phyloP scores from a whole-genome alignment of 2,113 vertebrate genomes.

The Mungos mungo region DNA sequence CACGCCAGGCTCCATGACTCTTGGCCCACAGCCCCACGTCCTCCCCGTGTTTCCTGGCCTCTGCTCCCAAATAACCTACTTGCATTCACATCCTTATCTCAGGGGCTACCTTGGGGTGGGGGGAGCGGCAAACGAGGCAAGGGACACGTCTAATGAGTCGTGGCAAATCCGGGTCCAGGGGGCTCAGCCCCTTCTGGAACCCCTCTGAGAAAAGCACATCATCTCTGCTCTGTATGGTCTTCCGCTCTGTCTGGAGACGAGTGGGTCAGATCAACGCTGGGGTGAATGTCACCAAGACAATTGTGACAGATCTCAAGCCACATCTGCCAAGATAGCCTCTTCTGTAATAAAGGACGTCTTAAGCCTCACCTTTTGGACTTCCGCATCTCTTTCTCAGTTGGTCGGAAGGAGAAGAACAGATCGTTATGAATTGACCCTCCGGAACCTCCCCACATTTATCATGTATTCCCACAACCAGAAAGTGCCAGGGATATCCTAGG shows the following conservation, averaged over 20 bases:
- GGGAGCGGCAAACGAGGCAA: neutral
- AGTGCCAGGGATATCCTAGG: neutral
- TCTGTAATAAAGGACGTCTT: constrained; percentile 24
- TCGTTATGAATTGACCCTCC: constrained; percentile 11
- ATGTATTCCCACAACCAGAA: constrained; percentile 40
- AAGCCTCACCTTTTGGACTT: neutral
- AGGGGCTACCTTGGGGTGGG: neutral
- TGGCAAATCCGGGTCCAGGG: neutral
- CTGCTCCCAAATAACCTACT: neutral
- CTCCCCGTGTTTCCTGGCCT: neutral
- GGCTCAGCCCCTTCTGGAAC: neutral
- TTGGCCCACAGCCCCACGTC: neutral
- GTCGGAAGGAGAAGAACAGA: neutral
- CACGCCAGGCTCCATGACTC: neutral
- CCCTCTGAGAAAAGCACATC: neutral
- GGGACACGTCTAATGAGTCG: neutral
- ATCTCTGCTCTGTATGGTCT: neutral
- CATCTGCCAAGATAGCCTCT: neutral
- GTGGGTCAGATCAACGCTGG: neutral
- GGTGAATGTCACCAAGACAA: constrained; percentile 41
- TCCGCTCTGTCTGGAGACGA: neutral
- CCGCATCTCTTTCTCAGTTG: neutral
- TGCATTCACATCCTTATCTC: neutral
- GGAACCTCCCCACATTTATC: constrained; percentile 38
- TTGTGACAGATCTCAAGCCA: constrained; percentile 45